These are phyloP conservation scores for Drosophila dives DNA, from an alignment of 2,888 invertebrate genomes.

Conservation along the genomic window DNA sequence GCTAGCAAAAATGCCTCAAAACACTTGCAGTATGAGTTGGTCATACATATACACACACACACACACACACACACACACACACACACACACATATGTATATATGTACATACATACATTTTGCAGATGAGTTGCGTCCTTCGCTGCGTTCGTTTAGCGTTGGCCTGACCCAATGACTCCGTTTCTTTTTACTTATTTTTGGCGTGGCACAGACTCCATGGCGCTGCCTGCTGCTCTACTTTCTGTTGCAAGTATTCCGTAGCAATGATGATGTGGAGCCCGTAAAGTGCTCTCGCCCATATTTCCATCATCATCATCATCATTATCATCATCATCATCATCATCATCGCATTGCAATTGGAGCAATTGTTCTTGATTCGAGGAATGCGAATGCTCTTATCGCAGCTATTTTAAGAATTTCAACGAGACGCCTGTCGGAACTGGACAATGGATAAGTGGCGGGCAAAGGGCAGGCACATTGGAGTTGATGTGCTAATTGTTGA, in stretches of 20 bases:
- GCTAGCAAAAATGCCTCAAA: slow-evolving; percentile 4
- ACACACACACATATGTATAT: neutral
- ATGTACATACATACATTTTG: neutral
- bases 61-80: neutral
- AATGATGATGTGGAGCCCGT: slow-evolving; percentile 13
- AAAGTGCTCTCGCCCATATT: slow-evolving; percentile 15
- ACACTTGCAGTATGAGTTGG: slow-evolving; percentile 44
- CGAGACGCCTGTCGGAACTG: slow-evolving; percentile 1
- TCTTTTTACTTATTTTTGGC: slow-evolving; percentile 42
- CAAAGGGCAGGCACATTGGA: neutral
- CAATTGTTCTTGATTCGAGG: slow-evolving; percentile 8
- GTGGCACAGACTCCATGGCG: slow-evolving; percentile 64
- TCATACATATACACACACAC: neutral
- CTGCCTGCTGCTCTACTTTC: slow-evolving; percentile 42
- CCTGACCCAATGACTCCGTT: slow-evolving; percentile 68
- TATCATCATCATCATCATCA: neutral
- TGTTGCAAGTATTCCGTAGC: slow-evolving; percentile 40
- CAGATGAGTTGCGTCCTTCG: slow-evolving; percentile 39
- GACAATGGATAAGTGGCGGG: slow-evolving; percentile 4
- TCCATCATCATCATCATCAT: neutral
- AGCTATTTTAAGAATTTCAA: slow-evolving; percentile 19
- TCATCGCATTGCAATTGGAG: slow-evolving; percentile 7
- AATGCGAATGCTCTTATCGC: slow-evolving; percentile 16
- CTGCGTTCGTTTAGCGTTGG: slow-evolving; percentile 37
- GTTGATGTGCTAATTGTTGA: neutral